Base-by-base conservation (phyloP, 1,140 invertebrate genomes). In the Procambarus clarkii region DNA sequence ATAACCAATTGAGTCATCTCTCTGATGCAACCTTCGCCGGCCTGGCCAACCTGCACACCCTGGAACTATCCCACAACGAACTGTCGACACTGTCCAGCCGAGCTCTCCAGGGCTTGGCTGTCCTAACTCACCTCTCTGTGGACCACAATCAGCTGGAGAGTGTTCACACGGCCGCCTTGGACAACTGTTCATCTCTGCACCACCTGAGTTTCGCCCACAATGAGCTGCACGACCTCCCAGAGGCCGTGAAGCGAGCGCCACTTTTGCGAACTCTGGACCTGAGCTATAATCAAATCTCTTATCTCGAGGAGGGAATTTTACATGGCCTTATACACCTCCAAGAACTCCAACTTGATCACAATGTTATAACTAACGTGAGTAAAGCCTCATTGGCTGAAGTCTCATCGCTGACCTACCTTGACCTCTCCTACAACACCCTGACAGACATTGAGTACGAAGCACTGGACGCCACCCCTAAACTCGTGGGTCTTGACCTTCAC, bases 141-240 rank as follows among this genome's bases (percentile, higher is more conserved):
- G 97, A 98, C 94, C 97, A 97, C 94, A 98, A 98, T 95, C 95
- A 96, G 92, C 96, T 98, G 85, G 96, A 96, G 74, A 96, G 95
- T 93, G 88, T 95, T 11, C 90, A 91, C 24, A 71, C 89, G 58
- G 84, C 82, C 13, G 89, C 92, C 8, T 96, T 98, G 92, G 96
- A 96, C 94, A 99, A 98, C 94, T 97, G 97, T 93, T 97, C 97
- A 78, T 97, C 96, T 91, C 95, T 99, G 84, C 97, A 97, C 94
- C 97, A 98, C 94, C 95, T 99, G 80, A 97, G 98, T 95, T 95
- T 99, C 81, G 97, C 98, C 94, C 96, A 97, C 93, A 99, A 99
- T 94, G 96, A 97, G 94, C 95, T 99, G 91, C 95, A 96, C 92
- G 95, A 96, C 92, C 96, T 99, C 78, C 98, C 98, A n/a, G 95